Base-by-base conservation (phyloP, 2,888 invertebrate genomes). In the Seira sanloemensis region DNA sequence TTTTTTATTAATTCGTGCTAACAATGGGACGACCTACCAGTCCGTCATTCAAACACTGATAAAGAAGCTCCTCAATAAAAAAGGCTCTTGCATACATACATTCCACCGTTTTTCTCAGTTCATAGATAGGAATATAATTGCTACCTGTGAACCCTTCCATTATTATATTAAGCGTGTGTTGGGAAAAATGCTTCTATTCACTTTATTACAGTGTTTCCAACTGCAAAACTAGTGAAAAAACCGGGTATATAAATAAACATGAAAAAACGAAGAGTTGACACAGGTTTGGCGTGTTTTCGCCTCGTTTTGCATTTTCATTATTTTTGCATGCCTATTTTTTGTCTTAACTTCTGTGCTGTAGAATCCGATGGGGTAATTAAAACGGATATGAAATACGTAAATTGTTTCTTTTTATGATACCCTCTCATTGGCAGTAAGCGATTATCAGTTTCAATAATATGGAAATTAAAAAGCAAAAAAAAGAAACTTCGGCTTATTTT, bases 251-350 rank as follows among this genome's bases (percentile, higher is more conserved):
- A 18, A 58, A 58, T n/a, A 58, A 62, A 67, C 67, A 72, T 26
- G 69, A 68, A 26, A 77, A 75, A 82, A 76, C 66, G 71, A 54
- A 19, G 65, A 69, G 67, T 81, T 68, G 76, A 82, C 82, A 76
- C 72, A 54, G 26, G 72, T 82, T 77, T 82, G 66, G 82, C 82
- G 72, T 82, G 82, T 82, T 82, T 77, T 72, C 76, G 76, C 73
- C 82, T 37, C 37, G 37, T 37, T 37, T 12, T 12, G 4, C 37
- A 37, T 37, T 37, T 37, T 12, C 37, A 37, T 37, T 37, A 37
- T 37, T 37, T 37, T 37, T 37, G 37, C 37, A 37, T 37, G 37
- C 37, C 37, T 37, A n/a, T n/a, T n/a, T n/a, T n/a, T n/a, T n/a
- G n/a, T n/a, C n/a, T n/a, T n/a, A n/a, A n/a, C n/a, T n/a, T n/a